Evolutionary conservation across 2,888 invertebrate genomes (phyloP).

Genomic region (Lymantria monacha): DNA sequence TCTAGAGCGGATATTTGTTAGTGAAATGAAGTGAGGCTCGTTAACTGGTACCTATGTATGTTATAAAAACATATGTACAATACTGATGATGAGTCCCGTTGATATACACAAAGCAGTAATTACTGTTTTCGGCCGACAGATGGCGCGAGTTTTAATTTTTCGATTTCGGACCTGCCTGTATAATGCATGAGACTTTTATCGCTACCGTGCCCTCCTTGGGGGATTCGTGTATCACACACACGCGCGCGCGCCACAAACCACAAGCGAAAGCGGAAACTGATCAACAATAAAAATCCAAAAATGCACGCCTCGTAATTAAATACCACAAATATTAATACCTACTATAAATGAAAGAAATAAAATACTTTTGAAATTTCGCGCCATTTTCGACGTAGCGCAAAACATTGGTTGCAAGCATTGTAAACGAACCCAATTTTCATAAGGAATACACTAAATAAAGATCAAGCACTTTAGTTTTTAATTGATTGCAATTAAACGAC

Average conservation of each 20-base stretch:
- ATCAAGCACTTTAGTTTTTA: too few relatives aligned
- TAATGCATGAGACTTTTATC: slow-evolving; percentile 81
- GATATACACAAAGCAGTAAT: slow-evolving; percentile 55
- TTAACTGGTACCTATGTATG: background rate
- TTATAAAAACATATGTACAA: background rate
- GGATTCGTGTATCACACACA: slow-evolving; percentile 31
- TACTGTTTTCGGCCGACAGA: slow-evolving; percentile 64
- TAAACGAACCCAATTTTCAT: too few relatives aligned
- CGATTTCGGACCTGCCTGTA: slow-evolving; percentile 78
- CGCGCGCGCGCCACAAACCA: slow-evolving; percentile 16
- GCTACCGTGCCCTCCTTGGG: slow-evolving; percentile 78
- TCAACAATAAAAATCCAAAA: too few relatives aligned
- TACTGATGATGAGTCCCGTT: slow-evolving; percentile 41
- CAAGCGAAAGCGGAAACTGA: slow-evolving; percentile 27
- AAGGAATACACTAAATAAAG: too few relatives aligned
- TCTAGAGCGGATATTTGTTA: too few relatives aligned
- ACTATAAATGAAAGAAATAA: too few relatives aligned
- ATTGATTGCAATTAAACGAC: too few relatives aligned
- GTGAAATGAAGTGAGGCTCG: background rate
- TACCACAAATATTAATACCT: too few relatives aligned
- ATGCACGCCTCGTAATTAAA: too few relatives aligned
- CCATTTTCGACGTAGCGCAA: too few relatives aligned
- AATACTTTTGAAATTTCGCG: too few relatives aligned
- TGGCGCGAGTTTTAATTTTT: slow-evolving; percentile 80
- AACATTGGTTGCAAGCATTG: too few relatives aligned